Evolutionary conservation across 2,888 invertebrate genomes (phyloP).

Genomic region (Esperia sulphurella): DNA sequence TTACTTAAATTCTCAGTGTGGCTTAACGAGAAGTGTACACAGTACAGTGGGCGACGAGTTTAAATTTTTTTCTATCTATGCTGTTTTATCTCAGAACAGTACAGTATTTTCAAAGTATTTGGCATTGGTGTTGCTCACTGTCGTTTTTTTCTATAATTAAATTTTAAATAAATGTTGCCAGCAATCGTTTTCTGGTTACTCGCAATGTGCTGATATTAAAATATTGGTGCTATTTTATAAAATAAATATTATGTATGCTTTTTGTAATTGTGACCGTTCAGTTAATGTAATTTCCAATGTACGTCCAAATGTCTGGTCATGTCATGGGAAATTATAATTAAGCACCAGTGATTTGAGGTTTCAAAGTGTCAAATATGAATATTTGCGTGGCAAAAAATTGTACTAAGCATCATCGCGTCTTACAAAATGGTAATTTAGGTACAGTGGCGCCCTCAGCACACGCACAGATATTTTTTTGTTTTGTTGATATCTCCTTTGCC

Average conservation of each 20-base stretch:
- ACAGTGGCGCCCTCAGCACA: too few species aligned
- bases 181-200: conserved; percentile 38
- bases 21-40: too few species aligned
- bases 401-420: too few species aligned
- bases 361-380: conserved; percentile 1
- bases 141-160: conserved; percentile 33
- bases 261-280: conserved; percentile 32
- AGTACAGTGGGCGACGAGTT: too few species aligned
- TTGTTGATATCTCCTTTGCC: too few species aligned
- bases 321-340: neutral
- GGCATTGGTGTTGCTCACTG: conserved; percentile 55
- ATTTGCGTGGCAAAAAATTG: too few species aligned
- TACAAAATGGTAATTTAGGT: too few species aligned
- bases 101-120: conserved; percentile 17
- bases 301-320: neutral
- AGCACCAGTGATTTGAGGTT: conserved; percentile 48
- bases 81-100: too few species aligned
- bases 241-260: conserved; percentile 44
- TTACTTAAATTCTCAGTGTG: too few species aligned
- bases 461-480: too few species aligned
- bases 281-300: conserved; percentile 8
- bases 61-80: too few species aligned
- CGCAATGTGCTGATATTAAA: conserved; percentile 61
- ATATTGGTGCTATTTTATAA: conserved; percentile 71
- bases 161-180: conserved; percentile 37